Conservation (phyloP, 2,888 invertebrate species). For the Rhimphoctona megacephalus region DNA sequence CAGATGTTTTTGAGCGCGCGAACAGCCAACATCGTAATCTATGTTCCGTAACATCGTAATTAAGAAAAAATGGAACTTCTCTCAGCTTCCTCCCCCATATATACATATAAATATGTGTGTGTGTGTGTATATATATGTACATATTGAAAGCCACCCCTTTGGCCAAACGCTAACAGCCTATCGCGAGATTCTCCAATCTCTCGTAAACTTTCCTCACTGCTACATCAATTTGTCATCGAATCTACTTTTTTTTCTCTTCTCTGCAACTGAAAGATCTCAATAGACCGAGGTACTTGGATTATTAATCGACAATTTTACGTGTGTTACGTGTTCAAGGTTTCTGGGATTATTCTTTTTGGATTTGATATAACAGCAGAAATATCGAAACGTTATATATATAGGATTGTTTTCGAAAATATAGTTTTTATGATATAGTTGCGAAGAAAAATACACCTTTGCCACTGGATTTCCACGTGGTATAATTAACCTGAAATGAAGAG, state of each 20-base stretch:
- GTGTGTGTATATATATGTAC: slow-evolving; percentile 4
- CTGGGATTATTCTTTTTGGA: background rate
- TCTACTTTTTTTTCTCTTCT: slow-evolving; percentile 19
- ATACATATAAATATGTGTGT: slow-evolving; percentile 12
- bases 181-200: slow-evolving; percentile 54
- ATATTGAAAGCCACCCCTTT: slow-evolving; percentile 49
- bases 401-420: background rate
- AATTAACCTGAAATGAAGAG: background rate
- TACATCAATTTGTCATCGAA: slow-evolving; percentile 67
- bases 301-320: slow-evolving; percentile 58
- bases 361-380: background rate
- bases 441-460: background rate
- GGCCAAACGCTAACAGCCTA: slow-evolving; percentile 48
- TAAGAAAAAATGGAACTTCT: slow-evolving; percentile 82
- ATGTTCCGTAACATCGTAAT: slow-evolving; percentile 84
- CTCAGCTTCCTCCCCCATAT: slow-evolving; percentile 30
- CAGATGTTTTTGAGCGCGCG: slow-evolving; percentile 84
- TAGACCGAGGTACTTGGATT: slow-evolving; percentile 44
- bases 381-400: background rate
- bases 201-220: slow-evolving; percentile 40
- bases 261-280: slow-evolving; percentile 63
- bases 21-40: slow-evolving; percentile 83
- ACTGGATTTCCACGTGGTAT: background rate
- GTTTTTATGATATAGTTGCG: background rate
- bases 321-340: background rate